Evolutionary conservation across 2,113 vertebrate genomes (phyloP), one percentile per base, ranked within the genome.

Genomic region (Hyaena hyaena): DNA sequence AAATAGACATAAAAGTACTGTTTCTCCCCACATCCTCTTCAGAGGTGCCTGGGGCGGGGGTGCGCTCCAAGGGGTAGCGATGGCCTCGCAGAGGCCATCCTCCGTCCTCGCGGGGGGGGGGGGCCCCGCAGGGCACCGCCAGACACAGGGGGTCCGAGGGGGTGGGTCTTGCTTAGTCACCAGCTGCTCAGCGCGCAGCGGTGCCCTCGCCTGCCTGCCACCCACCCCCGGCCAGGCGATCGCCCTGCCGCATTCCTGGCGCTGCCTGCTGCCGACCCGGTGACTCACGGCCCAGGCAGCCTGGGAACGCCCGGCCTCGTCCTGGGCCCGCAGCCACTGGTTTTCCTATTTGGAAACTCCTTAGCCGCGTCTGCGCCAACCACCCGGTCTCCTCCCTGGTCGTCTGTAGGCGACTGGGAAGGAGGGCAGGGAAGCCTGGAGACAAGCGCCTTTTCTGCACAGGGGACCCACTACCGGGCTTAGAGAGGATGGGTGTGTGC

Each of bases 241-340:
- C 43, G 88, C 77, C 77, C 6, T 39, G 88, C 53, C 24, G 33
- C 94, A 79, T 92, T 90, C 91, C 93, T 94, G 66, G 39, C 50
- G 55, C 58, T 1, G 74, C 45, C n/a, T 11, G 93, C 77, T 31
- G 84, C 24, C 1, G 31, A 7, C 43, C 74, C 0, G 4, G 74
- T 98, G 96, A 98, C 94, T 98, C 96, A 96, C 14, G 12, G 50
- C 65, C 0, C 94, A 82, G 94, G 92, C 94, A 95, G 94, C 94
- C 31, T 1, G 9, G 89, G 96, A 97, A 96, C 96, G 95, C 96
- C 91, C 28, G 33, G 66, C 92, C 86, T 71, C 4, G 11, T 76
- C 90, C 65, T 5, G 71, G 74, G 63, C 90, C 79, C 12, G 23
- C 63, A 53, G 85, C 65, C 45, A 12, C 91, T 7, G 74, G 26